These are phyloP conservation scores for Rhinichthys klamathensis DNA, from an alignment of 2,113 vertebrate genomes.

Conservation along the genomic window DNA sequence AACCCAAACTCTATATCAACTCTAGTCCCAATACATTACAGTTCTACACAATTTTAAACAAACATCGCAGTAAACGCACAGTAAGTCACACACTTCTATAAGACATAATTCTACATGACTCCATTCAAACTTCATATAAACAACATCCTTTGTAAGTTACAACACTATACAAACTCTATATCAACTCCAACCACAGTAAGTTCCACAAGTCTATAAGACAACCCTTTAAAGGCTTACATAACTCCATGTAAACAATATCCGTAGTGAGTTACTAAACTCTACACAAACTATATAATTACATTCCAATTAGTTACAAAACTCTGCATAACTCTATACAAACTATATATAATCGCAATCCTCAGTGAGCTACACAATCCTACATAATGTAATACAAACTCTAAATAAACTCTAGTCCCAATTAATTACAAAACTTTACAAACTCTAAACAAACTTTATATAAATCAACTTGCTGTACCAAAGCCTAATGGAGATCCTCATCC, in stretches of 20 bases:
- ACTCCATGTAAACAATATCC: background rate
- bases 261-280: background rate
- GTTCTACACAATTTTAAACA: no score
- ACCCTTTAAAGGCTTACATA: no score
- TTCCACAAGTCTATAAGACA: no score
- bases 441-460: background rate
- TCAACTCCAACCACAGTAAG: no score
- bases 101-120: no score
- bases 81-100: no score
- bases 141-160: no score
- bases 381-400: background rate
- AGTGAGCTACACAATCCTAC: background rate
- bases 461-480: slow-evolving; percentile 89
- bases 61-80: no score
- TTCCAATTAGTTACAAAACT: background rate
- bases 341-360: background rate
- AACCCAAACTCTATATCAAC: no score
- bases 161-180: no score
- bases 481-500: slow-evolving; percentile 89
- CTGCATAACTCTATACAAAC: background rate
- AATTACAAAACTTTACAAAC: slow-evolving; percentile 62
- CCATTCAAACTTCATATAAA: no score
- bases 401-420: slow-evolving; percentile 75
- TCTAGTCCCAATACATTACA: no score
- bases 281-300: background rate